These are phyloP conservation scores for Proctacanthus coquilletti DNA, from an alignment of 1,140 invertebrate genomes.

Conservation along the genomic window DNA sequence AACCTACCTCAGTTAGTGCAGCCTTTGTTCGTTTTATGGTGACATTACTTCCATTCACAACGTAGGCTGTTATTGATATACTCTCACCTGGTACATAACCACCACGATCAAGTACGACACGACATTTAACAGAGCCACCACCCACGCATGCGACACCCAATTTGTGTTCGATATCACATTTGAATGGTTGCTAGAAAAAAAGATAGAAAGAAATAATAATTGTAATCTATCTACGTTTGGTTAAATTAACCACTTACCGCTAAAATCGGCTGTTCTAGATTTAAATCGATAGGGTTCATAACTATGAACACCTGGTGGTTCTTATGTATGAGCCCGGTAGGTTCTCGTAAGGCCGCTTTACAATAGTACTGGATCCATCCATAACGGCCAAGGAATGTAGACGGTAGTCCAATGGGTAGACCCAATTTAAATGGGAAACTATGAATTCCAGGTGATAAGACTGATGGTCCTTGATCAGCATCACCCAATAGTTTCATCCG, in stretches of 20 bases:
- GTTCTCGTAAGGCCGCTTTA: slow-evolving; percentile 76
- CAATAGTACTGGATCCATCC: slow-evolving; percentile 94
- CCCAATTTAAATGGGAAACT: slow-evolving; percentile 91
- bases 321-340: slow-evolving; percentile 80
- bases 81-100: slow-evolving; percentile 89
- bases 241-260: slow-evolving; percentile 45
- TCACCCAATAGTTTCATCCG: slow-evolving; percentile 83
- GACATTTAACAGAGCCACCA: slow-evolving; percentile 63
- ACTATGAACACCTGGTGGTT: slow-evolving; percentile 95
- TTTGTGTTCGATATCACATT: slow-evolving; percentile 78
- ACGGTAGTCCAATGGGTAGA: slow-evolving; percentile 74
- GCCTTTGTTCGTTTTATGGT: slow-evolving; percentile 58
- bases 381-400: slow-evolving; percentile 84
- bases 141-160: slow-evolving; percentile 72
- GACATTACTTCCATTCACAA: slow-evolving; percentile 73
- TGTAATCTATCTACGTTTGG: neutral
- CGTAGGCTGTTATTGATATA: slow-evolving; percentile 67
- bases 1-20: slow-evolving; percentile 56
- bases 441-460: slow-evolving; percentile 86
- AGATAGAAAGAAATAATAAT: neutral
- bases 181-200: slow-evolving; percentile 66
- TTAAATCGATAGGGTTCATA: slow-evolving; percentile 90
- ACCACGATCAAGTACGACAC: slow-evolving; percentile 73
- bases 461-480: slow-evolving; percentile 59
- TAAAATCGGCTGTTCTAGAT: slow-evolving; percentile 73